Base-by-base conservation (phyloP, 2,888 invertebrate species). In the Ectemnius cavifrons region DNA sequence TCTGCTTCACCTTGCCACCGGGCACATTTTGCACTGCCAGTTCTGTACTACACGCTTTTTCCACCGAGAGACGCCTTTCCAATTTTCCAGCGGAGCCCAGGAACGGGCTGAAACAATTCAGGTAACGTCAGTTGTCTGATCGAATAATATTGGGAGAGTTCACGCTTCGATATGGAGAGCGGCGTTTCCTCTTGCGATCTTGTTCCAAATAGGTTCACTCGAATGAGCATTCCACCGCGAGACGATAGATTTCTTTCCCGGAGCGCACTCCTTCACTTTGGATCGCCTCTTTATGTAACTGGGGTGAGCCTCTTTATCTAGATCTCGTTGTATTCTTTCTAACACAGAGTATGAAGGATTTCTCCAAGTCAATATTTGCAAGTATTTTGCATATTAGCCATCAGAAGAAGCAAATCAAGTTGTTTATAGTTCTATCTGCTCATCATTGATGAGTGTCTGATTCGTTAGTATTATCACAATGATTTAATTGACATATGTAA, bases 21-120 rank as follows among this genome's bases (percentile, higher is more conserved):
- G 56, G 28, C 14, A 46, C 70, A n/a, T 14, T 62, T 8, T 8
- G 18, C 20, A 6, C 18, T 16, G 58, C 16, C 23, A 4, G 11
- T 4, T 18, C 56, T 28, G 37, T 37, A 37, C 60, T 28, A 47
- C 49, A 52, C 67, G 78, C 59, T 73, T 67, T 75, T 65, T 66
- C 66, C 66, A 71, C 52, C 64, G 64, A 73, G 37, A 37, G 77
- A 83, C 77, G 79, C 77, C 81, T 84, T 82, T 80, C 78, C 85
- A 80, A 85, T 84, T 85, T 84, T 84, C 80, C 52, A 81, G 69
- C 59, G 68, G 63, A 83, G 75, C 78, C 83, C 83, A 78, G 79
- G 78, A 83, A 84, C 82, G 77, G 74, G 71, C 73, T 79, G 82
- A 79, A 84, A 82, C 82, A 82, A 84, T 82, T 82, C 78, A 75